Base-by-base conservation (phyloP, 2,113 vertebrate species). In the Rissa tridactyla region DNA sequence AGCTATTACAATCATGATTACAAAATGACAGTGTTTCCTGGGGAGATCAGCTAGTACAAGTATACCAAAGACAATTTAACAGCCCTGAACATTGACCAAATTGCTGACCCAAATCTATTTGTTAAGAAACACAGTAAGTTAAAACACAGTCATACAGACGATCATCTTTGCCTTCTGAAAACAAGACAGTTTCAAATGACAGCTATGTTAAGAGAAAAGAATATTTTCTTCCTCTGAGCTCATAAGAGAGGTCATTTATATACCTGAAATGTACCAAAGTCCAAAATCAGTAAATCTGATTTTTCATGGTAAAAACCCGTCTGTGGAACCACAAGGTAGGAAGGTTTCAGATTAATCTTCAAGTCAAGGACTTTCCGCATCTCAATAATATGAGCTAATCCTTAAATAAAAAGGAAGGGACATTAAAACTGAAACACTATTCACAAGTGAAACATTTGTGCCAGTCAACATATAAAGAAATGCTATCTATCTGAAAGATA, bases 221-320 rank as follows among this genome's bases (percentile, higher is more conserved):
- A 0, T 30, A 72, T 52, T 69, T 72, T 30, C 13, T 51, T 64
- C 20, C 60, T 42, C 21, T 49, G 19, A 73, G 44, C 3, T 46
- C 44, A 1, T 26, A 54, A 52, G 8, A 62, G 11, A 77, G 0
- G 1, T 17, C 3, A 42, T 47, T 64, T 55, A 62, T 71, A 52
- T 97, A 99, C 99, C 98, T 98, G 98, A 86, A 99, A 98, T 83
- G 98, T 99, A 91, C 99, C 99, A 14, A 99, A 99, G 97, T 99
- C 99, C 84, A 99, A 75, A 71, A 99, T 98, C n/a, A 99, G 97
- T 42, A 99, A 97, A 91, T 99, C 96, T 7, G 99, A 98, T 6
- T 97, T 97, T 86, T 92, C 92, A 49, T 98, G 96, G 90, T 99
- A 98, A 95, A 99, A 99, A 34, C 99, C 99, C 0, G 98, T 98